Conservation (phyloP, 37 sponge, comb jelly and placozoan species). For the Haliclona indistincta region DNA sequence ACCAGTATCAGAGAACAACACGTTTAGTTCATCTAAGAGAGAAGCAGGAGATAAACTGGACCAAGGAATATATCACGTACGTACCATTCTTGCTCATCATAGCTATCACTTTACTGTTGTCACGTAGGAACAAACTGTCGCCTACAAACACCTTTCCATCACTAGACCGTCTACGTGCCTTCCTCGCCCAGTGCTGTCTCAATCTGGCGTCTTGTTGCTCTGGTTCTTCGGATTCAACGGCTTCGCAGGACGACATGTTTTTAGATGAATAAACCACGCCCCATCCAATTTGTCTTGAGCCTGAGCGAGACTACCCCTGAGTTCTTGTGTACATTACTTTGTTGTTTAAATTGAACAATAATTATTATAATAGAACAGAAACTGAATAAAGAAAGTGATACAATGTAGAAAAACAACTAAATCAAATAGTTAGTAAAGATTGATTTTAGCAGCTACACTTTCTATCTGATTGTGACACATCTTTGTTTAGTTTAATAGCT, state of each 20-base stretch:
- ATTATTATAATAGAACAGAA: too few species aligned
- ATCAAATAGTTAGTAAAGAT: too few species aligned
- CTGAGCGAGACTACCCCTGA: too few species aligned
- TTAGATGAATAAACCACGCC: too few species aligned
- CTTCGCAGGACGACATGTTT: too few species aligned
- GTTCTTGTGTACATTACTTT: too few species aligned
- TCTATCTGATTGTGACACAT: neutral
- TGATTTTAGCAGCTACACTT: neutral
- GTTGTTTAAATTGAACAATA: too few species aligned
- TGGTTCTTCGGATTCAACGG: neutral
- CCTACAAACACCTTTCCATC: conserved; percentile 28
- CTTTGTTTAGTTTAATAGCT: conserved; percentile 28
- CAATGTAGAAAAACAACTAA: too few species aligned
- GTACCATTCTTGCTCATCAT: conserved; percentile 46
- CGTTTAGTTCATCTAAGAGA: conserved; percentile 57
- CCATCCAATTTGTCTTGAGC: too few species aligned
- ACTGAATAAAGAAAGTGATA: too few species aligned
- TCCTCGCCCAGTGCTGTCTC: conserved; percentile 37
- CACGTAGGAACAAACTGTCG: conserved; percentile 45
- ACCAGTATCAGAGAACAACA: conserved; percentile 63
- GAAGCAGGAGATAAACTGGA: neutral
- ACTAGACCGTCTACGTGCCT: conserved; percentile 50
- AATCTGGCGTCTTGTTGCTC: conserved; percentile 29
- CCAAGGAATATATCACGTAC: neutral
- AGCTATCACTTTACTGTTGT: conserved; percentile 22